Conservation (phyloP, 1,140 invertebrate genomes). For the Meloidogyne chitwoodi region DNA sequence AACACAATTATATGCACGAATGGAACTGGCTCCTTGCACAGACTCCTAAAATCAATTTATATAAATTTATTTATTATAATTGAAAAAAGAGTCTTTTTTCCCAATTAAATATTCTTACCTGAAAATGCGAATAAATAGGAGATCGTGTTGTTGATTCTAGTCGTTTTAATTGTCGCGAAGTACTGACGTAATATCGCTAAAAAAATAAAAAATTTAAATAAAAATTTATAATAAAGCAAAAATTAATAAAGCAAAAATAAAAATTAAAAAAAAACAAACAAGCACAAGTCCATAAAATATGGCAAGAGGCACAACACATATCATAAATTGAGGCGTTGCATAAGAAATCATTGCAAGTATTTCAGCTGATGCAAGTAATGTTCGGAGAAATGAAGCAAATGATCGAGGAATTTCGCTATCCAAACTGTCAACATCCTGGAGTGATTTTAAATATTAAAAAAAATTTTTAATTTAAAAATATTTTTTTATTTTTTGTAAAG, state of each 20-base stretch:
- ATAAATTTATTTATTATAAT: background rate
- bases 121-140: conserved; percentile 87
- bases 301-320: conserved; percentile 64
- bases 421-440: conserved; percentile 55
- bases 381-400: conserved; percentile 47
- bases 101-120: conserved; percentile 51
- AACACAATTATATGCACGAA: conserved; percentile 58
- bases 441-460: background rate
- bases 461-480: conserved; percentile 1
- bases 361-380: conserved; percentile 60
- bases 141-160: conserved; percentile 91
- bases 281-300: conserved; percentile 64
- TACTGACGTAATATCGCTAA: conserved; percentile 86
- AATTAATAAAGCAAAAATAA: background rate
- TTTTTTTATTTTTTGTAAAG: background rate
- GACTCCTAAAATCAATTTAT: conserved; percentile 8
- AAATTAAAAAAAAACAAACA: conserved; percentile 18
- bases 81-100: no score
- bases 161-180: conserved; percentile 87
- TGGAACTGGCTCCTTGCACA: conserved; percentile 58
- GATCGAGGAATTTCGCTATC: conserved; percentile 42
- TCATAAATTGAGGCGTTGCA: conserved; percentile 65
- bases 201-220: conserved; percentile 24
- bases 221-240: background rate
- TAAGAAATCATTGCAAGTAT: conserved; percentile 64